These are phyloP conservation scores for Thysanoteuthis rhombus DNA, from an alignment of 2,888 invertebrate genomes.

Conservation along the genomic window DNA sequence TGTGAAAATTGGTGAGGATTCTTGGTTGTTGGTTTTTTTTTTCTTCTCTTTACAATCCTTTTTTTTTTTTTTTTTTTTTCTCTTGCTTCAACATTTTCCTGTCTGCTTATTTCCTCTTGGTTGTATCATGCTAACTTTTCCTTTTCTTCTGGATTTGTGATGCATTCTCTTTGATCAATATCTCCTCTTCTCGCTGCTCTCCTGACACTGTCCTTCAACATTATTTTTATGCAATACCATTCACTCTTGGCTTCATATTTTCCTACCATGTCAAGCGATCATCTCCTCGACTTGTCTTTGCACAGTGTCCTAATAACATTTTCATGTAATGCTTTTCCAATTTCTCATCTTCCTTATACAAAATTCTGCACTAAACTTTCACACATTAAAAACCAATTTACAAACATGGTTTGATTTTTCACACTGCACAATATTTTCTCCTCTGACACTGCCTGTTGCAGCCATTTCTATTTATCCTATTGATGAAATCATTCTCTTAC, in stretches of 20 bases:
- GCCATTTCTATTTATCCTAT: too few relatives aligned
- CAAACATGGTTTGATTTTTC: not conserved
- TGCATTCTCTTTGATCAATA: not conserved
- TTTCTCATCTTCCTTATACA: not conserved
- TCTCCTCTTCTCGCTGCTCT: not conserved
- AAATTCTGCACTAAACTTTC: not conserved
- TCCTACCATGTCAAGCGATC: too few relatives aligned
- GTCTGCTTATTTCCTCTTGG: too few relatives aligned
- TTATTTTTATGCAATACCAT: too few relatives aligned
- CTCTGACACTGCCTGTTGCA: not conserved
- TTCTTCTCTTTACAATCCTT: not conserved
- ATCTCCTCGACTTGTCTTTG: too few relatives aligned
- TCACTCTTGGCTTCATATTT: too few relatives aligned
- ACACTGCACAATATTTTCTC: not conserved
- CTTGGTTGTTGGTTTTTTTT: not conserved
- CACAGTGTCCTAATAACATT: not conserved
- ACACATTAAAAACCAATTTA: not conserved
- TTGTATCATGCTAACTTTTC: too few relatives aligned
- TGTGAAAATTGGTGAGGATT: conserved; percentile 12
- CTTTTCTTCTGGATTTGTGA: not conserved
- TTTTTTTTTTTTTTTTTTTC: not conserved
- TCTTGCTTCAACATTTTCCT: not conserved
- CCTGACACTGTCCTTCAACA: not conserved
- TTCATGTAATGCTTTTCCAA: not conserved
- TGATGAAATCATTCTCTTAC: too few relatives aligned